Percentiles rank a stretch among this genome's conserved stretches.
Conservation (phyloP, 2,113 vertebrate species). For the Sebastes fasciatus region DNA sequence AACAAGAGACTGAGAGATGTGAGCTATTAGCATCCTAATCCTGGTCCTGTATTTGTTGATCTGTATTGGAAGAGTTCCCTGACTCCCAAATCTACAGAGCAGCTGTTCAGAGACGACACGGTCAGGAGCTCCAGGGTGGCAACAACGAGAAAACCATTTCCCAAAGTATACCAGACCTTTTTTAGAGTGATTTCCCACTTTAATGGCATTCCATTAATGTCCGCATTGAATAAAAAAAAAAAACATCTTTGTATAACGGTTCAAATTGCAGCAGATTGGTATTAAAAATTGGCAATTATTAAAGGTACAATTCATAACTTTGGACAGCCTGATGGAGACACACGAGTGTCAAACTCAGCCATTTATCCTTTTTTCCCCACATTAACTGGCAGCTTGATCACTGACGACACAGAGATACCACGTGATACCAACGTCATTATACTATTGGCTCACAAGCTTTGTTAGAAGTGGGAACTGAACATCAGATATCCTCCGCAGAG, state of each 20-base stretch:
- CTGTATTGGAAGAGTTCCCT: constrained; percentile 80
- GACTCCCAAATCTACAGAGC: constrained; percentile 73
- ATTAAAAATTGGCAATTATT: background rate
- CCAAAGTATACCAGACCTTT: background rate
- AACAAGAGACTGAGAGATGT: constrained; percentile 19
- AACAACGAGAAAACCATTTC: background rate
- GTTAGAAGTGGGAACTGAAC: too few relatives aligned
- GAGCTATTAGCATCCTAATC: constrained; percentile 46
- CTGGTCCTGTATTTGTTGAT: constrained; percentile 62
- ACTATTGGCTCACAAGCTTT: too few relatives aligned
- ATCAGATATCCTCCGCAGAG: too few relatives aligned
- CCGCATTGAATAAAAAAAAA: background rate
- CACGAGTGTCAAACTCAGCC: too few relatives aligned
- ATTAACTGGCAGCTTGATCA: too few relatives aligned
- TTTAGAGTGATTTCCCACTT: background rate
- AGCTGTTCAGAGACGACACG: constrained; percentile 73
- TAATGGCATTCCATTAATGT: background rate
- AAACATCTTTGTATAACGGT: too few relatives aligned
- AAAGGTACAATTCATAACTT: background rate
- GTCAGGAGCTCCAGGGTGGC: constrained; percentile 33
- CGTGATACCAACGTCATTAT: too few relatives aligned
- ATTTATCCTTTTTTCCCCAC: too few relatives aligned
- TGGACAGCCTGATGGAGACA: too few relatives aligned
- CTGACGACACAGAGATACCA: too few relatives aligned
- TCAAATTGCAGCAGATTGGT: too few relatives aligned